Evolutionary conservation across 2,113 vertebrate genomes (phyloP).

Genomic region (Poeciliopsis occidentalis): DNA sequence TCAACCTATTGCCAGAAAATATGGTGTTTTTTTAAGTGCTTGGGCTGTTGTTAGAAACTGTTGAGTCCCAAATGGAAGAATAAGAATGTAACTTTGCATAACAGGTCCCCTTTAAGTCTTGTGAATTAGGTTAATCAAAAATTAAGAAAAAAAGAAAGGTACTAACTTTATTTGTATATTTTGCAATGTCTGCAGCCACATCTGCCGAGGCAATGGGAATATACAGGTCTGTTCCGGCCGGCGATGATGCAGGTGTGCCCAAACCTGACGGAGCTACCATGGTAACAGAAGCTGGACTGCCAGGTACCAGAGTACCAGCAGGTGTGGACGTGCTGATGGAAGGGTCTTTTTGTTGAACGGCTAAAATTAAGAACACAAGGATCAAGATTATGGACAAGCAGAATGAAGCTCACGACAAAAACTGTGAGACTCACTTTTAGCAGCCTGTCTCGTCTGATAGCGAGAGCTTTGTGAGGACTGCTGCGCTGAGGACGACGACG

Average conservation of each 20-base stretch:
- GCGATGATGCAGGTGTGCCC: constrained; percentile 81
- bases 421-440: constrained; percentile 86
- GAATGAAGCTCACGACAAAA: neutral
- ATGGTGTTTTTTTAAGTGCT: no score
- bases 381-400: neutral
- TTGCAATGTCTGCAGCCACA: constrained; percentile 95
- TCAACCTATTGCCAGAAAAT: no score
- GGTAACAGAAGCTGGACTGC: constrained; percentile 84
- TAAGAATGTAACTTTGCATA: no score
- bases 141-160: neutral
- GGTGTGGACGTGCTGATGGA: constrained; percentile 89
- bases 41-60: no score
- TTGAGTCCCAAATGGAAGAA: no score
- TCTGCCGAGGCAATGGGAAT: constrained; percentile 95
- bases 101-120: neutral
- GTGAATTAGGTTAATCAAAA: neutral
- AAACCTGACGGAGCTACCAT: constrained; percentile 83
- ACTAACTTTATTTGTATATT: constrained; percentile 97
- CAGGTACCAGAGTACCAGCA: constrained; percentile 92
- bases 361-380: constrained; percentile 63
- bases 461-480: constrained; percentile 90
- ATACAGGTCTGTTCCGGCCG: constrained; percentile 81
- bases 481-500: constrained; percentile 55
- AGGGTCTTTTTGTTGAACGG: constrained; percentile 94
- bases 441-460: constrained; percentile 96